Percentiles rank a stretch among this genome's conserved stretches.
Evolutionary conservation across 2,888 invertebrate genomes (phyloP).

Genomic region (Raillietiella orientalis): DNA sequence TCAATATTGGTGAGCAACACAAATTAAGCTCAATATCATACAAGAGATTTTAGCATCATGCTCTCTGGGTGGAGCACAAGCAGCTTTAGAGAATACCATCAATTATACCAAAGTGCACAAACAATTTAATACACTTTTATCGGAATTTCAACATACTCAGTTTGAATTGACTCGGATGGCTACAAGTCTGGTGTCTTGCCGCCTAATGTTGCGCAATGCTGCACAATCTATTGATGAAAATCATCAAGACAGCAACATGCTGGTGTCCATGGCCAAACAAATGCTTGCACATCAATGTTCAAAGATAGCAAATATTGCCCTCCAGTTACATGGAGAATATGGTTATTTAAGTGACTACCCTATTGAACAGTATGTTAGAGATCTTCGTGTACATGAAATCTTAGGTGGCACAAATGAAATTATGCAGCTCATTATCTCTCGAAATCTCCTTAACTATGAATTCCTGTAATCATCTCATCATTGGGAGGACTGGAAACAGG

Average conservation of each 20-base stretch:
- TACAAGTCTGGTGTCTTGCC: constrained; percentile 16
- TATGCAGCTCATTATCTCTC: constrained; percentile 16
- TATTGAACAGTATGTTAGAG: constrained; percentile 21
- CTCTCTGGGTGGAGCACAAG: constrained; percentile 21
- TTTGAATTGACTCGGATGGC: constrained; percentile 21
- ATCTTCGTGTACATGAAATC: constrained; percentile 19
- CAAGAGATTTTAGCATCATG: no score
- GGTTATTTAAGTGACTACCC: constrained; percentile 22
- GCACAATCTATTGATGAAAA: constrained; percentile 16
- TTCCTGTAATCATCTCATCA: no score
- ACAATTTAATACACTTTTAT: constrained; percentile 19
- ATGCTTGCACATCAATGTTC: constrained; percentile 20
- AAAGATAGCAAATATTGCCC: constrained; percentile 17
- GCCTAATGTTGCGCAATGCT: constrained; percentile 19
- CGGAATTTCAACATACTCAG: constrained; percentile 20
- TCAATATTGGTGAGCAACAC: constrained; percentile 16
- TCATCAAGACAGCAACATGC: constrained; percentile 14
- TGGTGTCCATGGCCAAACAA: constrained; percentile 22
- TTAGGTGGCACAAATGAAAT: constrained; percentile 20
- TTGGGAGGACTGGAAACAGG: no score
- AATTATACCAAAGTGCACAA: constrained; percentile 17
- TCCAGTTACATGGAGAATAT: constrained; percentile 23
- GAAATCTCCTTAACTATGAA: constrained; percentile 13
- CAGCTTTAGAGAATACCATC: constrained; percentile 16
- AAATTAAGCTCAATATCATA: no score